phyloP scores from a whole-genome alignment of 2,113 vertebrate genomes.

The Phalacrocorax carbo region DNA sequence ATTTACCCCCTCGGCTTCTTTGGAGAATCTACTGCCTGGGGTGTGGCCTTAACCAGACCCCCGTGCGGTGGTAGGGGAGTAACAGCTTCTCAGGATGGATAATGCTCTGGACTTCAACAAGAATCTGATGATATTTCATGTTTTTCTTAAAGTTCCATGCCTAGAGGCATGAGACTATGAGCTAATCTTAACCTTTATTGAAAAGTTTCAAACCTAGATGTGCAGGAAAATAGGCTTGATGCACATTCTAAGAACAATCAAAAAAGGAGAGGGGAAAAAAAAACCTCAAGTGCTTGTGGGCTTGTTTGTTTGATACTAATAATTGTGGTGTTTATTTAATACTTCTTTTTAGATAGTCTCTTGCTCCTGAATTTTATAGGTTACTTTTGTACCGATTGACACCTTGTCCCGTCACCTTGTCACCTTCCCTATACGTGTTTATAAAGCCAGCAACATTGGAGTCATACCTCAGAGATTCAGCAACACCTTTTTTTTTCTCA shows the following conservation, averaged over 20 bases:
- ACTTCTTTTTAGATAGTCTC: background rate
- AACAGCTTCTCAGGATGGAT: background rate
- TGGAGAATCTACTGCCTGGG: background rate
- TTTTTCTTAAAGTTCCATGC: background rate
- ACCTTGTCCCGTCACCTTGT: background rate
- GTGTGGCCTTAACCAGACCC: background rate
- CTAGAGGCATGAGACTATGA: background rate
- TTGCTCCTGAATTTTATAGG: background rate
- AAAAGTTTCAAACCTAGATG: background rate
- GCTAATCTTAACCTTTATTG: background rate
- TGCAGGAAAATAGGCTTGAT: background rate
- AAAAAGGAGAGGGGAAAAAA: background rate
- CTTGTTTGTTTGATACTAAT: background rate
- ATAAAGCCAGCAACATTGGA: background rate
- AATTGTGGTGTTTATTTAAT: background rate
- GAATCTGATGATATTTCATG: background rate
- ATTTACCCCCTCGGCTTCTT: background rate
- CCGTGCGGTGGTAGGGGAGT: background rate
- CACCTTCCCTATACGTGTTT: rapidly evolving
- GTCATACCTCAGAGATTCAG: background rate
- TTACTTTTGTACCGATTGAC: background rate
- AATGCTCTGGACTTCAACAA: background rate
- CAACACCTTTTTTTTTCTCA: rapidly evolving
- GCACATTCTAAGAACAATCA: background rate
- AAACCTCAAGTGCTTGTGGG: background rate